Percentiles rank a stretch among this genome's conserved stretches.
phyloP scores from a whole-genome alignment of 2,888 invertebrate genomes.

The Malacosoma neustria region DNA sequence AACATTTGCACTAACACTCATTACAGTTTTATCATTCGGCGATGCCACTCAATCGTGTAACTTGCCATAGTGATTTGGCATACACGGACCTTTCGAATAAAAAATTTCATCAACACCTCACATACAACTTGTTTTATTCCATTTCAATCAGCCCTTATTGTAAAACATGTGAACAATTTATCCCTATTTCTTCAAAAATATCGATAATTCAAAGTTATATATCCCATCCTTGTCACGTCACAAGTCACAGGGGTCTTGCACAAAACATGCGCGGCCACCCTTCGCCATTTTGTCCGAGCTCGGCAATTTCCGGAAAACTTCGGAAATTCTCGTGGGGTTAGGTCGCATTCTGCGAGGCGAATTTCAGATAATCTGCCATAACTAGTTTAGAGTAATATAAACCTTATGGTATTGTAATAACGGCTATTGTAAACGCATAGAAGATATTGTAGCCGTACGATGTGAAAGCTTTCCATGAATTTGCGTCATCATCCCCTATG shows the following conservation, averaged over 20 bases:
- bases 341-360: slow-evolving; percentile 16
- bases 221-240: slow-evolving; percentile 33
- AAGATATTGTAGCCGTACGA: background rate
- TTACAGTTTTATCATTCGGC: too few species aligned
- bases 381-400: slow-evolving; percentile 7
- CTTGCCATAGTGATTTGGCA: too few species aligned
- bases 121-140: too few species aligned
- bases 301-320: slow-evolving; percentile 25
- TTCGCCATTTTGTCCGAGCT: slow-evolving; percentile 40
- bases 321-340: slow-evolving; percentile 25
- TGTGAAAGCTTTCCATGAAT: slow-evolving; percentile 10
- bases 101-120: too few species aligned
- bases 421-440: background rate
- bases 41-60: too few species aligned
- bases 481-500: slow-evolving; percentile 14
- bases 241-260: slow-evolving; percentile 37
- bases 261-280: slow-evolving; percentile 50
- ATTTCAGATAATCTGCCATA: slow-evolving; percentile 7
- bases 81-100: too few species aligned
- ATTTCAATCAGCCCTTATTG: too few species aligned
- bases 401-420: slow-evolving; percentile 4
- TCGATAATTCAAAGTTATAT: slow-evolving; percentile 21
- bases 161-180: too few species aligned
- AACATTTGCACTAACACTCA: too few species aligned
- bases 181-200: too few species aligned